Evolutionary conservation across 1,140 invertebrate genomes (phyloP).

Genomic region (Nephila pilipes): DNA sequence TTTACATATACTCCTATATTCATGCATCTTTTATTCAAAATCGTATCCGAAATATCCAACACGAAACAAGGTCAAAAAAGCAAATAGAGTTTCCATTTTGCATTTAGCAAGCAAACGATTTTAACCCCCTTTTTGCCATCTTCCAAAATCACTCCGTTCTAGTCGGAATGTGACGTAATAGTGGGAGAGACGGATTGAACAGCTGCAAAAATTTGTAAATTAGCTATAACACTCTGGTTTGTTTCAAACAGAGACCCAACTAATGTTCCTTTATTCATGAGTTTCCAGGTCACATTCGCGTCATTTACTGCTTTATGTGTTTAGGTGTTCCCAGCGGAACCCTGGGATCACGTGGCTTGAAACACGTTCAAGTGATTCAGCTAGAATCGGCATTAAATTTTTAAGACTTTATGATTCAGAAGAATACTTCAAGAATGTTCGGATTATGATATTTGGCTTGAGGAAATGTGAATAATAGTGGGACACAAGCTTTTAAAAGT

Average conservation of each 20-base stretch:
- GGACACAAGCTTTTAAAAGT: neutral
- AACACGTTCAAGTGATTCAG: neutral
- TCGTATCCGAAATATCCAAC: neutral
- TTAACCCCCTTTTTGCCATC: neutral
- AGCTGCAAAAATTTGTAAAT: constrained; percentile 4
- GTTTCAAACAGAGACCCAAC: neutral
- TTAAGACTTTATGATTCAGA: neutral
- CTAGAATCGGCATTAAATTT: neutral
- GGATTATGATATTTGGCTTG: neutral
- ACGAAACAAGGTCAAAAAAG: neutral
- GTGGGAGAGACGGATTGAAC: neutral
- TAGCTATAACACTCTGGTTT: neutral
- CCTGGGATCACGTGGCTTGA: neutral
- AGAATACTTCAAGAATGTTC: neutral
- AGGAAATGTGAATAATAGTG: neutral
- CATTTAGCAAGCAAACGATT: neutral
- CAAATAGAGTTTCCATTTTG: neutral
- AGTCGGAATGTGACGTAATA: neutral
- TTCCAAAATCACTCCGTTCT: neutral
- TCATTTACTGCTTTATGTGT: neutral
- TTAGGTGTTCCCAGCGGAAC: neutral
- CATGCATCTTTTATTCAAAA: neutral
- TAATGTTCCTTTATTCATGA: constrained; percentile 20
- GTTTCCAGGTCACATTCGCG: constrained; percentile 3
- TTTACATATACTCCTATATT: neutral